These are phyloP conservation scores for Drosophila flavopinicola DNA, from an alignment of 2,888 invertebrate genomes.

Conservation along the genomic window DNA sequence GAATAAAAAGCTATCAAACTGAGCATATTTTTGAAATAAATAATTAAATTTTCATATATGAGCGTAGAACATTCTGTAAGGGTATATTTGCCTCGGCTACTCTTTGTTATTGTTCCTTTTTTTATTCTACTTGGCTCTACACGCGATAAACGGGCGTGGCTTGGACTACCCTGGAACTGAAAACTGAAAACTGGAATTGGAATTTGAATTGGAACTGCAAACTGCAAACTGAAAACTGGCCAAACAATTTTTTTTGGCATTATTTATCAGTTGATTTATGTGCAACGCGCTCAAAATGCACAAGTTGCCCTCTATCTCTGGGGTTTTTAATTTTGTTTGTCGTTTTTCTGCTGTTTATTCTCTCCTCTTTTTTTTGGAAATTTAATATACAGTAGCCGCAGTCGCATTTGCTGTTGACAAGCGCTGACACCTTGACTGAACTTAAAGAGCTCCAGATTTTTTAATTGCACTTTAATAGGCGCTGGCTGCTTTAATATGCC, in stretches of 20 bases:
- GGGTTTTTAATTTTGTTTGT: conserved; percentile 16
- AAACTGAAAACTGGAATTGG: conserved; percentile 1
- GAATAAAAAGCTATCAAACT: no score
- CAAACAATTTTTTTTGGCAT: conserved; percentile 56
- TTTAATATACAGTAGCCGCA: conserved; percentile 77
- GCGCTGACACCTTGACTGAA: conserved; percentile 77
- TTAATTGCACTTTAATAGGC: conserved; percentile 77
- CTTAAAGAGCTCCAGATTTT: conserved; percentile 63
- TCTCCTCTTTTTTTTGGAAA: conserved; percentile 53
- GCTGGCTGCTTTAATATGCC: conserved; percentile 67
- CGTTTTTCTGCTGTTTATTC: conserved; percentile 10
- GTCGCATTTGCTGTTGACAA: conserved; percentile 69
- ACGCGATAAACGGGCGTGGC: conserved; percentile 78
- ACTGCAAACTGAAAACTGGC: conserved; percentile 3
- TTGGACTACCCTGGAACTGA: conserved; percentile 15
- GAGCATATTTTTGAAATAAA: not conserved
- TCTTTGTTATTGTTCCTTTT: conserved; percentile 6
- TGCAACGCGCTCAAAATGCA: conserved; percentile 45
- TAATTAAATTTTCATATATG: not conserved
- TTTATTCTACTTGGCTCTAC: conserved; percentile 31
- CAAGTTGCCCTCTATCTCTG: conserved; percentile 2
- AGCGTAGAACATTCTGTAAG: not conserved
- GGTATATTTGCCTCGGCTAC: not conserved
- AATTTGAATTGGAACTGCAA: no score
- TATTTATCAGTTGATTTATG: conserved; percentile 72